These are phyloP conservation scores for Anastatus disparis DNA, from an alignment of 1,140 invertebrate genomes.

Conservation along the genomic window DNA sequence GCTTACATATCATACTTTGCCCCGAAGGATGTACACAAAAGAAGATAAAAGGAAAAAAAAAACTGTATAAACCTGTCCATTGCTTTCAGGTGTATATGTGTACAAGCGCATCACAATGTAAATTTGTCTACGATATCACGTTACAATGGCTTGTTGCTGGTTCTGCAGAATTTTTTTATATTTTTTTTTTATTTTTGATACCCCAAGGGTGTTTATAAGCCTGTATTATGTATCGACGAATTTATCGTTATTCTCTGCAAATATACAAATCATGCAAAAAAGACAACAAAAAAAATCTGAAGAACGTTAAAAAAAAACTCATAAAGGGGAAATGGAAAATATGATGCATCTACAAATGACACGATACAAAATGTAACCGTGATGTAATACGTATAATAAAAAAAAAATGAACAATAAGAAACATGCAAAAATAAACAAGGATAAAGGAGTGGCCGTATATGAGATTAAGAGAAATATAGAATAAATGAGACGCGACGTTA, in stretches of 20 bases:
- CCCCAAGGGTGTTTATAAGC: neutral
- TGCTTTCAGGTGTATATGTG: neutral
- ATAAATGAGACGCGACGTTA: constrained; percentile 11
- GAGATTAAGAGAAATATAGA: constrained; percentile 22
- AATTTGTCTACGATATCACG: constrained; percentile 6
- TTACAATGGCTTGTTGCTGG: constrained; percentile 10
- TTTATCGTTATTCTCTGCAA: constrained; percentile 25
- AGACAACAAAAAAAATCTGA: neutral
- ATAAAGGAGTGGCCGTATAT: too few species aligned
- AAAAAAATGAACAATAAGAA: constrained; percentile 27
- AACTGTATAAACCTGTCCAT: neutral
- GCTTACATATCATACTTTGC: neutral
- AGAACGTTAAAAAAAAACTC: neutral
- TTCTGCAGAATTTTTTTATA: too few species aligned
- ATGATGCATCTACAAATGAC: constrained; percentile 9
- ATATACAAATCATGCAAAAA: neutral
- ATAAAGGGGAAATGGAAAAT: too few species aligned
- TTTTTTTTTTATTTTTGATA: too few species aligned
- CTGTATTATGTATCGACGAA: constrained; percentile 24
- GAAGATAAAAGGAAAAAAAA: neutral
- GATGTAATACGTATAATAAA: constrained; percentile 11
- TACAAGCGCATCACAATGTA: neutral
- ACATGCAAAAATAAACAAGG: neutral
- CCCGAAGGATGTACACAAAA: constrained; percentile 23
- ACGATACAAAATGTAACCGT: constrained; percentile 5